Percentiles rank a stretch among this genome's conserved stretches.
Conservation (phyloP, 2,888 invertebrate genomes). For the Amorpha juglandis region DNA sequence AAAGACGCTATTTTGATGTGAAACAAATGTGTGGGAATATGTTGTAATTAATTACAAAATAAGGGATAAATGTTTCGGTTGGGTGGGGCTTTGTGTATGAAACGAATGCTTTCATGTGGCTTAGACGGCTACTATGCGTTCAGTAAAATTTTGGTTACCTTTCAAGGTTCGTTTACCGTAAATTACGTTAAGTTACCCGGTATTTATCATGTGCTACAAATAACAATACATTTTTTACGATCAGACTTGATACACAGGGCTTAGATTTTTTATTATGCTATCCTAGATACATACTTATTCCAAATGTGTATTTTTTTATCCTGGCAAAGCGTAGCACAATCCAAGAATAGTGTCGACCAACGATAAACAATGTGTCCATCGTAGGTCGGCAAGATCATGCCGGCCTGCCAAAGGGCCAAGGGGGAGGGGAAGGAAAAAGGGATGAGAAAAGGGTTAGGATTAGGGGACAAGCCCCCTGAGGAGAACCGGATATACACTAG, state of each 20-base stretch:
- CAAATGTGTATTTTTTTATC: background rate
- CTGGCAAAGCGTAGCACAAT: too few species aligned
- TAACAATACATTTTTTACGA: background rate
- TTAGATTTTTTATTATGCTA: background rate
- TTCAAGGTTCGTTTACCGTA: conserved; percentile 15
- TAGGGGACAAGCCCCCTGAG: too few species aligned
- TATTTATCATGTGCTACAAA: conserved; percentile 27
- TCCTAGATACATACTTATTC: background rate
- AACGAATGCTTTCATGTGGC: conserved; percentile 69
- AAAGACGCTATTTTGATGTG: conserved; percentile 20
- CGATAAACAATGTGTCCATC: too few species aligned
- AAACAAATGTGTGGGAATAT: conserved; percentile 31
- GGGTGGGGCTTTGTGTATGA: conserved; percentile 71
- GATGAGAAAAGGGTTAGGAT: too few species aligned
- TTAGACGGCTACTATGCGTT: conserved; percentile 61
- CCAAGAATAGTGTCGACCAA: too few species aligned
- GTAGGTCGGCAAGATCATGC: too few species aligned
- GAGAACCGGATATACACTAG: too few species aligned
- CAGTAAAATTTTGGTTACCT: conserved; percentile 48
- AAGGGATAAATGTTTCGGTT: conserved; percentile 60
- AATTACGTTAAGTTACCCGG: conserved; percentile 36
- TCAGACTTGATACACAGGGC: background rate
- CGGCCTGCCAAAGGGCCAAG: too few species aligned
- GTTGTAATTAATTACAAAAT: conserved; percentile 47
- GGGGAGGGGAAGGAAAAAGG: too few species aligned